These are phyloP conservation scores for Pomatostomus ruficeps DNA, from an alignment of 2,113 vertebrate species.

Conservation along the genomic window DNA sequence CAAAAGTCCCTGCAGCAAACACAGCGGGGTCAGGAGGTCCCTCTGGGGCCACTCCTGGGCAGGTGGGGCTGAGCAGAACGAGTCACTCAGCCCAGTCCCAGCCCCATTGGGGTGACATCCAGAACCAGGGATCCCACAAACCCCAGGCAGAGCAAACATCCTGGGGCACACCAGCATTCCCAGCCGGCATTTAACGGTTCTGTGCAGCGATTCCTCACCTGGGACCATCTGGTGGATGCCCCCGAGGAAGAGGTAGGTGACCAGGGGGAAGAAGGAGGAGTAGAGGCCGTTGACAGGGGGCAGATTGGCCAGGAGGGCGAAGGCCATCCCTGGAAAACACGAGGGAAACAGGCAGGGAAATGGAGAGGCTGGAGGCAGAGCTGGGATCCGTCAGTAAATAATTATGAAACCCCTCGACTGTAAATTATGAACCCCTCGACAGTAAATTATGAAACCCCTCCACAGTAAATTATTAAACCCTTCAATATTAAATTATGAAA, in stretches of 20 bases:
- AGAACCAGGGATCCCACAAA: neutral
- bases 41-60: neutral
- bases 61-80: neutral
- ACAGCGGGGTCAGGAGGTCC: neutral
- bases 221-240: slow-evolving; percentile 91
- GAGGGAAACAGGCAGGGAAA: neutral
- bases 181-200: neutral
- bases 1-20: slow-evolving; percentile 81
- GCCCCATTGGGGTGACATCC: neutral
- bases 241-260: slow-evolving; percentile 88
- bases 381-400: no score
- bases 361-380: neutral
- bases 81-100: neutral
- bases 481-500: no score
- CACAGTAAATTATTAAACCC: no score
- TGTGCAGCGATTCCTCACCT: slow-evolving; percentile 66
- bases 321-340: slow-evolving; percentile 83
- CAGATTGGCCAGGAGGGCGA: slow-evolving; percentile 87
- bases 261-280: slow-evolving; percentile 89
- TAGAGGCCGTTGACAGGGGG: slow-evolving; percentile 93
- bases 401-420: no score
- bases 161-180: neutral
- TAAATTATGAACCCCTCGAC: no score
- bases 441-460: no score
- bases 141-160: fast-evolving